Evolutionary conservation across 2,113 vertebrate genomes (phyloP).

Genomic region (Numenius arquata): DNA sequence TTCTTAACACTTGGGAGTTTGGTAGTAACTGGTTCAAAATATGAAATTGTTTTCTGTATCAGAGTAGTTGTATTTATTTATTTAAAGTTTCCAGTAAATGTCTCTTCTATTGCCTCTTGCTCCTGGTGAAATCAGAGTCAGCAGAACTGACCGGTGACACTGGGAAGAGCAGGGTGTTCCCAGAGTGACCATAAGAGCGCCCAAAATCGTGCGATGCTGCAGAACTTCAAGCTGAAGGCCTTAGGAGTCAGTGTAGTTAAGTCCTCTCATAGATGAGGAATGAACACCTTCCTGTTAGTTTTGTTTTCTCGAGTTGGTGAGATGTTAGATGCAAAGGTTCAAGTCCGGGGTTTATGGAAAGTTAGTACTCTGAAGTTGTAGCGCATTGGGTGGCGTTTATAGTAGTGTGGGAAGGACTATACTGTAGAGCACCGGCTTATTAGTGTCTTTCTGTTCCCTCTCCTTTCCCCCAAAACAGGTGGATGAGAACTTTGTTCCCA

Average conservation of each 20-base stretch:
- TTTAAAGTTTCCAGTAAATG: not conserved
- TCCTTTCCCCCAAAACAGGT: not conserved
- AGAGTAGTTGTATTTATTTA: not conserved
- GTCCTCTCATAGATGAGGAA: not conserved
- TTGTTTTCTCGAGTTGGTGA: not conserved
- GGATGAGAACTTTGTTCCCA: not conserved
- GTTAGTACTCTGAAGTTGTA: not conserved
- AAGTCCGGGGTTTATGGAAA: not conserved
- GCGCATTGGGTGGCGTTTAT: rapidly evolving
- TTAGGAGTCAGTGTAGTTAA: not conserved
- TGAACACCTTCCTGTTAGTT: not conserved
- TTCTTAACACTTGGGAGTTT: not conserved
- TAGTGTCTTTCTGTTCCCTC: not conserved
- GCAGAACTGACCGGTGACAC: not conserved
- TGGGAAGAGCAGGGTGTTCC: not conserved
- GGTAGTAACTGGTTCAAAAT: not conserved
- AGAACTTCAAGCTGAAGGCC: not conserved
- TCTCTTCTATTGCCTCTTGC: not conserved
- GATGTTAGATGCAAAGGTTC: not conserved
- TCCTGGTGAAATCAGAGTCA: not conserved
- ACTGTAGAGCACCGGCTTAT: not conserved
- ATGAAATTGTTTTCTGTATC: not conserved
- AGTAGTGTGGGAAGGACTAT: not conserved
- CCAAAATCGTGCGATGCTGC: not conserved
- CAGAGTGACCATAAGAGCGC: not conserved